A percentile compares a stretch with the other conserved stretches of the same genome.
phyloP scores from a whole-genome alignment of 2,113 vertebrate genomes.

The Prunella fulvescens region DNA sequence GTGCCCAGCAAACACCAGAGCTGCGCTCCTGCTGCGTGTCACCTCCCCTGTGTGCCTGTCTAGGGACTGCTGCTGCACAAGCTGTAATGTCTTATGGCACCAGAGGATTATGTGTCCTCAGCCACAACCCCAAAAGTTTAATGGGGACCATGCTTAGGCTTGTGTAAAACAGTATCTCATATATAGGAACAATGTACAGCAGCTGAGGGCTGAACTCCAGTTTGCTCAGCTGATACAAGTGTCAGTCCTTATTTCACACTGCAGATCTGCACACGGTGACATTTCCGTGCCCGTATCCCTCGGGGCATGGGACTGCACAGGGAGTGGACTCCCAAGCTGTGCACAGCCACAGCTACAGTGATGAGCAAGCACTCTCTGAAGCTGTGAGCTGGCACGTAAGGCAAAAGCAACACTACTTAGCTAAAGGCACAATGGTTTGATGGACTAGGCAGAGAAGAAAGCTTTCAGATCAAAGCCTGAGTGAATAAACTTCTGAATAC shows the following conservation, averaged over 20 bases:
- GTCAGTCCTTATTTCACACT: background rate
- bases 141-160: background rate
- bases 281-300: background rate
- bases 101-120: background rate
- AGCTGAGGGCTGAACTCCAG: background rate
- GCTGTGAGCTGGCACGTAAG: accelerated
- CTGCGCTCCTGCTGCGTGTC: accelerated
- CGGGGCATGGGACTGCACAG: background rate
- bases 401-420: background rate
- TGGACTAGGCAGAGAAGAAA: background rate
- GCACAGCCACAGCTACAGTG: background rate
- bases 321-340: background rate
- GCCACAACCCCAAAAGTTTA: background rate
- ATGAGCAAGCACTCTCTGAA: background rate
- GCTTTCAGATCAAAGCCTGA: background rate
- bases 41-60: background rate
- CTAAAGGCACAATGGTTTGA: background rate
- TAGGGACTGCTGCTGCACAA: background rate
- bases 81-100: background rate
- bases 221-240: background rate
- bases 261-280: background rate
- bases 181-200: background rate
- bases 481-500: background rate
- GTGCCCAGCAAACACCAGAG: background rate
- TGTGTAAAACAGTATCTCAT: background rate